These are phyloP conservation scores for Caracal caracal DNA, from an alignment of 2,113 vertebrate genomes.

Conservation along the genomic window DNA sequence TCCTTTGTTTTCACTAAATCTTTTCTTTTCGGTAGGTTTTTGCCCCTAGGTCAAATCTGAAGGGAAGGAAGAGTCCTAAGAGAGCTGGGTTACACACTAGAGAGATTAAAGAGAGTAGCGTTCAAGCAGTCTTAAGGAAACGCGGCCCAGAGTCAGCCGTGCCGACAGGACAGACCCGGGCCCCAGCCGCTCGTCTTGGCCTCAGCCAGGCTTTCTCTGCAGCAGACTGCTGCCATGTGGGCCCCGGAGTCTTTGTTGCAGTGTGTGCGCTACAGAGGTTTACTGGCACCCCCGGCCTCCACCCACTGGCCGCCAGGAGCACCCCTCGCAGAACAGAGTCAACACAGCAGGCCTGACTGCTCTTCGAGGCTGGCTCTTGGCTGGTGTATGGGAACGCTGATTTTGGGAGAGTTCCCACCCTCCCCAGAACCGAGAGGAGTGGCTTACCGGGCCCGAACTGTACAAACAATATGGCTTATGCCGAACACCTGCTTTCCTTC, in stretches of 20 bases:
- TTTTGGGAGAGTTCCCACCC: neutral
- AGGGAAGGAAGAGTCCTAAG: neutral
- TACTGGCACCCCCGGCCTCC: neutral
- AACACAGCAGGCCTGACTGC: neutral
- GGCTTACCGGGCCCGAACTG: neutral
- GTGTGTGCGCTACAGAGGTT: neutral
- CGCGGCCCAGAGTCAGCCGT: neutral
- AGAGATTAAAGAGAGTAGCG: neutral
- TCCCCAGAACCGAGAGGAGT: neutral
- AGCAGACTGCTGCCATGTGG: accelerated
- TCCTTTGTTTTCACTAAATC: neutral
- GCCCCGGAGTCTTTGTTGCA: neutral
- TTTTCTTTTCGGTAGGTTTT: neutral
- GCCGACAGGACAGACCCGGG: too few relatives aligned
- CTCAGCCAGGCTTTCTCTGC: neutral
- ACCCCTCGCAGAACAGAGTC: too few relatives aligned
- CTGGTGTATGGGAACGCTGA: neutral
- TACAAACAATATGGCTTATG: neutral
- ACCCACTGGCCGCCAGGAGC: neutral
- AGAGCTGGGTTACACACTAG: neutral
- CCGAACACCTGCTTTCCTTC: neutral
- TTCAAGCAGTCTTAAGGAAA: neutral
- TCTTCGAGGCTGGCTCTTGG: neutral
- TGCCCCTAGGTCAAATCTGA: neutral
- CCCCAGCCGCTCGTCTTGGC: neutral